A percentile compares a stretch with the other conserved stretches of the same genome.
phyloP scores from a whole-genome alignment of 2,113 vertebrate genomes.

The Odocoileus virginianus region DNA sequence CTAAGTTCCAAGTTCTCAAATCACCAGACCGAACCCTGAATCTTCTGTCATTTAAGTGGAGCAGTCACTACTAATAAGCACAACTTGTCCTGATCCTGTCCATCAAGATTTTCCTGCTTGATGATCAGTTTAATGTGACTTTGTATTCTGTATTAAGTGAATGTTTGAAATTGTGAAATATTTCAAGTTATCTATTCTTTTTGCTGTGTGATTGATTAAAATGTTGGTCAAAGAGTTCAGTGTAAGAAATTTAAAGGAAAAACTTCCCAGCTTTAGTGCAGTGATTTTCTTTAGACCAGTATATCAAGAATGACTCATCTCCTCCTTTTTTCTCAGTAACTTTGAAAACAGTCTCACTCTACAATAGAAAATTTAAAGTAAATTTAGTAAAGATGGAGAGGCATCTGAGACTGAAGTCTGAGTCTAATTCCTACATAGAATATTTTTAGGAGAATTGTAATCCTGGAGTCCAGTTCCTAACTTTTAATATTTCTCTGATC shows the following conservation, averaged over 20 bases:
- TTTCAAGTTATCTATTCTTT: not conserved
- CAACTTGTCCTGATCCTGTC: not conserved
- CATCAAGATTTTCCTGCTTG: not conserved
- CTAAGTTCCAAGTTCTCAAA: not conserved
- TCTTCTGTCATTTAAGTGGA: not conserved
- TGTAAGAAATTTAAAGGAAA: slow-evolving; percentile 15
- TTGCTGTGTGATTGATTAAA: slow-evolving; percentile 17
- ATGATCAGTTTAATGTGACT: not conserved
- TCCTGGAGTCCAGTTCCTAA: not conserved
- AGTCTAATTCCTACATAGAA: not conserved
- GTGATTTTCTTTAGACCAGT: not conserved
- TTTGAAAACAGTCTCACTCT: slow-evolving; percentile 21
- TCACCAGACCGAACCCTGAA: not conserved
- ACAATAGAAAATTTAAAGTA: slow-evolving; percentile 26
- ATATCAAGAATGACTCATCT: not conserved
- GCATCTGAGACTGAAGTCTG: not conserved
- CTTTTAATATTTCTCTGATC: slow-evolving; percentile 18
- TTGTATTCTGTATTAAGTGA: not conserved
- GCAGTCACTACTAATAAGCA: not conserved
- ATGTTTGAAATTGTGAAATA: slow-evolving; percentile 19
- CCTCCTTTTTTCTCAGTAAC: not conserved
- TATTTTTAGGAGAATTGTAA: not conserved
- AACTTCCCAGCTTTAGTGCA: not conserved
- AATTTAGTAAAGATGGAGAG: slow-evolving; percentile 11
- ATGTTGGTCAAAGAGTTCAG: not conserved